Evolutionary conservation across 2,888 invertebrate species (phyloP), one percentile per base, ranked within the genome.

Genomic region (Melanotus villosus): DNA sequence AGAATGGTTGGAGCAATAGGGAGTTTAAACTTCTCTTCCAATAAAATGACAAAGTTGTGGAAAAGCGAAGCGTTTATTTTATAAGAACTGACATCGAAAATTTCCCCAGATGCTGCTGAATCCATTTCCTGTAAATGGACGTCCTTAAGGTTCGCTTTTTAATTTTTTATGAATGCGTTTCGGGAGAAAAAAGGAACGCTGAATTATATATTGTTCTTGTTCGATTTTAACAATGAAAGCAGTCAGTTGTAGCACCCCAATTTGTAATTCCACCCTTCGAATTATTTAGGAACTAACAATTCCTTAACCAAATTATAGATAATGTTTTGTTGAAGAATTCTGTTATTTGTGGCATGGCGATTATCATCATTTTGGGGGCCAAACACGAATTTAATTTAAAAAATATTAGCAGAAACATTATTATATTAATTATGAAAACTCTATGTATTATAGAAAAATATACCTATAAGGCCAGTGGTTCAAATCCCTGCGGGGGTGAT

Each of bases 11-110:
- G 7, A 41, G 1, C 5, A 16, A n/a, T n/a, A 14, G 10, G 16
- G 32, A 32, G 4, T 52, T 52, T 16, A 30, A 52, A 52, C 32
- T 52, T 47, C 47, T 19, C 23, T 12, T 32, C 32, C 32, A 52
- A 52, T 52, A 52, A 52, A 52, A 52, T 52, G 52, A 52, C 52
- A 32, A 16, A 30, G 32, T 52, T 16, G 52, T 52, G 14, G 16
- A 52, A 52, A 52, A 18, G 32, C 23, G 52, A 52, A 52, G 30
- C 32, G 52, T 9, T 14, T 52, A 12, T n/a, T 30, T 52, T 32
- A 52, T 52, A 12, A 52, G 32, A 52, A 52, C 18, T 32, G 52
- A 52, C 52, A 23, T 30, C 23, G 32, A 52, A 52, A 52, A 52
- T 52, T 52, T 52, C 52, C 32, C 52, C 52, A 32, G 52, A 30